Evolutionary conservation across 1,140 invertebrate genomes (phyloP), one percentile per base, ranked within the genome.

Genomic region (Lycorma delicatula): DNA sequence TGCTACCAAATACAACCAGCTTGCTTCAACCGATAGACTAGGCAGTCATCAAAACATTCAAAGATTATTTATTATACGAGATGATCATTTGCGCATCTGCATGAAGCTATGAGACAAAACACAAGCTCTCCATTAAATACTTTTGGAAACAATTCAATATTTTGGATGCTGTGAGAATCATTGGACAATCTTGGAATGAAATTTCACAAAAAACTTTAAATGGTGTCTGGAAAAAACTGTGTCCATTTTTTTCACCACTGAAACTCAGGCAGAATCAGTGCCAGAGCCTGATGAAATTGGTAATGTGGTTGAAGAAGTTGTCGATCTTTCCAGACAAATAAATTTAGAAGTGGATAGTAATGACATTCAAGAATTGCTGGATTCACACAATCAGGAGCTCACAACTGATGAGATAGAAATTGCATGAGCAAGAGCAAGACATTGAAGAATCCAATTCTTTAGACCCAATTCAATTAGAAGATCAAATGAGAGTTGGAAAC

Each of bases 11-110:
- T 56, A 73, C 69, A 5, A 75, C 75, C 16, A 67, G 67, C n/a
- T 63, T 72, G 31, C 56, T 78, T 27, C 73, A 78, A 63, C 12
- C 72, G 22, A 68, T 77, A 68, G 73, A 76, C 63, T 68, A 70
- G 57, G 70, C 68, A 11, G 67, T 76, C 18, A 77, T 75, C 22
- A 63, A 63, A 59, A 56, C 61, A n/a, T n/a, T n/a, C n/a, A n/a
- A n/a, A n/a, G n/a, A n/a, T n/a, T n/a, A n/a, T n/a, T 63, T 63
- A 60, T 41, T 66, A 60, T 49, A 60, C 46, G 22, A 23, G 38
- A 51, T n/a, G 38, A 23, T 61, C 48, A 20, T 60, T 60, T 48
- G 27, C 29, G 18, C 12, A 62, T 26, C 18, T 44, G 36, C 41
- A 50, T 16, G 48, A 38, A 3, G 12, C 18, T 38, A 38, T 13